These are phyloP conservation scores for Myiozetetes cayanensis DNA, from an alignment of 2,113 vertebrate genomes.

Conservation along the genomic window DNA sequence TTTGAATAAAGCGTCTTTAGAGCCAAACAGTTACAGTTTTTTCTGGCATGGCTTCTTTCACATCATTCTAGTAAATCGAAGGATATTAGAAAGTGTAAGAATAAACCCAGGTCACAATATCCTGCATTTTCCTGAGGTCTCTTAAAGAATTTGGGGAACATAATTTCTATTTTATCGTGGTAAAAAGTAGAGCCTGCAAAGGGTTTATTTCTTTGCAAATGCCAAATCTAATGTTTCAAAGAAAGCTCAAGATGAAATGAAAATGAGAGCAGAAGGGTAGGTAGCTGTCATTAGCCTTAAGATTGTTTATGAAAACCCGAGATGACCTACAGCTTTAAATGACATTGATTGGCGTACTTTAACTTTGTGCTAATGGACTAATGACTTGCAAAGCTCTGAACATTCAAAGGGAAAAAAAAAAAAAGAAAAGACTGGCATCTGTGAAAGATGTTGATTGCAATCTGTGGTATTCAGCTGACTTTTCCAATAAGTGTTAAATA, in stretches of 20 bases:
- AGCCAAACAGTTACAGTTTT: slow-evolving; percentile 10
- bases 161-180: slow-evolving; percentile 44
- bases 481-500: slow-evolving; percentile 47
- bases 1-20: background rate
- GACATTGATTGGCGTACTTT: slow-evolving; percentile 59
- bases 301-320: slow-evolving; percentile 63
- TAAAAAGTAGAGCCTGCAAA: slow-evolving; percentile 30
- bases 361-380: slow-evolving; percentile 60
- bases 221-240: slow-evolving; percentile 62
- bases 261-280: slow-evolving; percentile 46
- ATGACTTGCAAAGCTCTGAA: slow-evolving; percentile 44
- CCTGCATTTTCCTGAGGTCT: slow-evolving; percentile 18
- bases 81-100: slow-evolving; percentile 21
- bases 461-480: slow-evolving; percentile 46
- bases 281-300: slow-evolving; percentile 54
- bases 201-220: slow-evolving; percentile 44
- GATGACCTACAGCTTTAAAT: slow-evolving; percentile 55
- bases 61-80: background rate
- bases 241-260: slow-evolving; percentile 51
- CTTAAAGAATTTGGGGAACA: slow-evolving; percentile 41
- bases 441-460: slow-evolving; percentile 48
- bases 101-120: slow-evolving; percentile 16
- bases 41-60: background rate
- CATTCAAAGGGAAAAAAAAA: background rate
- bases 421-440: slow-evolving; percentile 7